These are phyloP conservation scores for Cercopithecus neglectus DNA, from an alignment of 2,797 vertebrate species.

Conservation along the genomic window DNA sequence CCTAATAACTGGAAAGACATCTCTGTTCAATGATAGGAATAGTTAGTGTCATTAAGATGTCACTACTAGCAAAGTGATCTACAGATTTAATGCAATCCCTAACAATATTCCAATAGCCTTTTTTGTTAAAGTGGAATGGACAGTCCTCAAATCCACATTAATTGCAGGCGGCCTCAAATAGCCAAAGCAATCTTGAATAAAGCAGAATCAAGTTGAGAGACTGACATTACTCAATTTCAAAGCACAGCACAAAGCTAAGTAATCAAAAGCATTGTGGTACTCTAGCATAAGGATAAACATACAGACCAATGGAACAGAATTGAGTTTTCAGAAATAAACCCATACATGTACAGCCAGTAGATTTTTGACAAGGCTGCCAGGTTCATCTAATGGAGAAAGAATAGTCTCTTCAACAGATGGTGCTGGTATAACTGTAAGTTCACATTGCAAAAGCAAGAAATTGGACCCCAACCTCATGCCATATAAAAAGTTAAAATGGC, in stretches of 20 bases:
- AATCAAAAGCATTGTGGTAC: neutral
- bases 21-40: neutral
- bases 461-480: neutral
- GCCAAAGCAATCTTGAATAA: neutral
- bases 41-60: neutral
- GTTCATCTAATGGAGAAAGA: neutral
- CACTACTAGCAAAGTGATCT: neutral
- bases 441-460: neutral
- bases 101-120: neutral
- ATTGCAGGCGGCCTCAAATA: neutral
- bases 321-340: neutral
- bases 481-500: neutral
- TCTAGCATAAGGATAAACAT: neutral
- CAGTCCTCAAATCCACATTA: neutral
- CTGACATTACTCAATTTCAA: neutral
- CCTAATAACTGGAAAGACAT: constrained; percentile 17
- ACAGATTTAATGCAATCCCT: neutral
- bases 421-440: neutral
- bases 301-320: neutral
- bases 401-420: neutral
- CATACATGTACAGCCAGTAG: neutral
- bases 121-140: neutral
- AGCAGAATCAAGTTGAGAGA: neutral
- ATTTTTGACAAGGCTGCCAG: neutral
- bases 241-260: neutral